Evolutionary conservation across 2,797 vertebrate species (phyloP).

Genomic region (Antennarius maculatus): DNA sequence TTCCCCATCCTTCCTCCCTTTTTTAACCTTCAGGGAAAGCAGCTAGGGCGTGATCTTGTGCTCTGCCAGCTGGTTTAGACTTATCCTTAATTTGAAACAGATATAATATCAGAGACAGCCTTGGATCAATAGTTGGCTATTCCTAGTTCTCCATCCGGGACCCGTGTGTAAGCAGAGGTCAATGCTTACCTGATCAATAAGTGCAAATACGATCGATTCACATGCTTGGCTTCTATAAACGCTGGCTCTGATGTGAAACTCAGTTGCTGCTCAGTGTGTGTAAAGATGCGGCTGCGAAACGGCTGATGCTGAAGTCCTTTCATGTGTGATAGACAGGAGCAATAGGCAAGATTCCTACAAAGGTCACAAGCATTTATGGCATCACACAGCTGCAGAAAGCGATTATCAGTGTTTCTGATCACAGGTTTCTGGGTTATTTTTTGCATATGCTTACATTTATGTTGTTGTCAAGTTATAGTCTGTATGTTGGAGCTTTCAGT

Average conservation of each 20-base stretch:
- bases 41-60: constrained; percentile 32
- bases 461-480: constrained; percentile 12
- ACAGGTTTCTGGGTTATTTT: constrained; percentile 13
- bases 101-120: constrained; percentile 62
- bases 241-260: constrained; percentile 62
- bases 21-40: constrained; percentile 57
- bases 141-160: constrained; percentile 56
- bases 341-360: constrained; percentile 59
- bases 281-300: constrained; percentile 37
- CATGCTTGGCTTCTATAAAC: constrained; percentile 53
- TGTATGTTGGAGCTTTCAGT: constrained; percentile 1
- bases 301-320: constrained; percentile 43
- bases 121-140: constrained; percentile 73
- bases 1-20: constrained; percentile 22
- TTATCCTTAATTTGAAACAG: constrained; percentile 59
- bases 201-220: constrained; percentile 72
- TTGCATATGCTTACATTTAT: neutral
- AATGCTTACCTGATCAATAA: constrained; percentile 73
- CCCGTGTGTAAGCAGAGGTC: constrained; percentile 61
- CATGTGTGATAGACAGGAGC: constrained; percentile 40
- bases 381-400: constrained; percentile 27
- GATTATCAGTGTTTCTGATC: constrained; percentile 38
- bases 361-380: constrained; percentile 33
- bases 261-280: constrained; percentile 55
- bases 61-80: constrained; percentile 46